Percentiles rank a stretch among this genome's conserved stretches.
Conservation (phyloP, 2,113 vertebrate genomes). For the Thymallus thymallus region DNA sequence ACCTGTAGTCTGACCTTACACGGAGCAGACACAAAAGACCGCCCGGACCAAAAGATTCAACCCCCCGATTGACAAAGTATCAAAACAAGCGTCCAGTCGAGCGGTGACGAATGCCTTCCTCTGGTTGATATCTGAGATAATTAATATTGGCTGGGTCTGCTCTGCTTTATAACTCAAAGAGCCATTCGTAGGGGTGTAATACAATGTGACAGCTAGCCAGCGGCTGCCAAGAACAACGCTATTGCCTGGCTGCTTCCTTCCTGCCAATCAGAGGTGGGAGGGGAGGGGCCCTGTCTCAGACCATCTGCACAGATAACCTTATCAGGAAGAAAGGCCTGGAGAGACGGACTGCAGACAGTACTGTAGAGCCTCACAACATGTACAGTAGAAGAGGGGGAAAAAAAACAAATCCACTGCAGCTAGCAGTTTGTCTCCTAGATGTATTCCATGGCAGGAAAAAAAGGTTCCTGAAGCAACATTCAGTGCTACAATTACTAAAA, state of each 20-base stretch:
- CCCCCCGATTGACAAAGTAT: constrained; percentile 5
- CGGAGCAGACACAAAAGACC: constrained; percentile 15
- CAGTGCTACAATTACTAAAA: too few species aligned
- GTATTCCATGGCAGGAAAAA: too few species aligned
- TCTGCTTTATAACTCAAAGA: background rate
- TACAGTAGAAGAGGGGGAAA: too few species aligned
- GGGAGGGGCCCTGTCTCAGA: background rate
- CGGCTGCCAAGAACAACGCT: constrained; percentile 37
- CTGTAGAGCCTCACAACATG: background rate
- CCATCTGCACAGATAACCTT: constrained; percentile 25
- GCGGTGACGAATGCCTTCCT: constrained; percentile 31
- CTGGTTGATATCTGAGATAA: constrained; percentile 23
- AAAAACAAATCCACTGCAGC: too few species aligned
- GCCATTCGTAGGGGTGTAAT: background rate
- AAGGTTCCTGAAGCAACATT: too few species aligned
- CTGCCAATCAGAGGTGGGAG: constrained; percentile 30
- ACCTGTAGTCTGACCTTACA: constrained; percentile 5
- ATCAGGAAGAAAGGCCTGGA: constrained; percentile 15
- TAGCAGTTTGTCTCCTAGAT: too few species aligned
- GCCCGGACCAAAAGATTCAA: background rate
- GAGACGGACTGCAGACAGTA: background rate
- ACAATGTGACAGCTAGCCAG: constrained; percentile 22
- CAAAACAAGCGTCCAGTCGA: constrained; percentile 14
- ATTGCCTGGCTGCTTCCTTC: constrained; percentile 36
- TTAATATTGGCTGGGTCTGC: constrained; percentile 14